Base-by-base conservation (phyloP, 1,140 invertebrate species). In the Ladona fulva region DNA sequence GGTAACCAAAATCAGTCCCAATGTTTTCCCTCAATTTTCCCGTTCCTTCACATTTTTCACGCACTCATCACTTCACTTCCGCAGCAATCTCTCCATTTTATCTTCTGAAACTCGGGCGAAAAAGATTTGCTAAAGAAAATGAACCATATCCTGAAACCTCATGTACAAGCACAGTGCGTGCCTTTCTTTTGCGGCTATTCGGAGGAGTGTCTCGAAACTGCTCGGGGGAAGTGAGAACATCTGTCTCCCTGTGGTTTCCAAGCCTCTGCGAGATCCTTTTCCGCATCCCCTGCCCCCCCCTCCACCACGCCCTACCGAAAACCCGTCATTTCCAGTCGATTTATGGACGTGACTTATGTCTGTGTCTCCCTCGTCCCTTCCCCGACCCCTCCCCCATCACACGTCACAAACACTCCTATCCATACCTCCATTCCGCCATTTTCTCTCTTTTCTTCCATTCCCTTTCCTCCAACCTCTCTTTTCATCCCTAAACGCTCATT, bases 281-380 rank as follows among this genome's bases (percentile, higher is more conserved):
- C 52, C 52, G 52, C 52, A 66, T 66, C 52, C 52, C 52, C 52
- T 66, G 52, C 44, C 44, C 44, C 44, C 44, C 44, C 44, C 19
- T 52, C 19, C 12, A 66, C 52, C 52, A 66, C 52, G 14, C 52
- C 52, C 52, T 5, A n/a, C n/a, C n/a, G 44, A 52, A 19, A 3
- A 66, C 52, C 52, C 52, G 52, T 66, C 52, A 66, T 66, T 66
- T 66, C 52, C 52, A 66, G 52, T 66, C 52, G 52, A 66, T 66
- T 66, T 66, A 66, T 66, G 52, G 52, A 1, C 52, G 52, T 66
- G 52, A 66, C 52, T 66, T 66, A 66, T 66, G 52, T 66, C 44
- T 52, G 10, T 52, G n/a, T n/a, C 44, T 19, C 44, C 19, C 44
- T 52, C 19, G 44, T 52, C 44, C 19, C 44, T 52, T 19, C 44